Evolutionary conservation across 2,888 invertebrate species (phyloP).

Genomic region (Oxystoma pomonae): DNA sequence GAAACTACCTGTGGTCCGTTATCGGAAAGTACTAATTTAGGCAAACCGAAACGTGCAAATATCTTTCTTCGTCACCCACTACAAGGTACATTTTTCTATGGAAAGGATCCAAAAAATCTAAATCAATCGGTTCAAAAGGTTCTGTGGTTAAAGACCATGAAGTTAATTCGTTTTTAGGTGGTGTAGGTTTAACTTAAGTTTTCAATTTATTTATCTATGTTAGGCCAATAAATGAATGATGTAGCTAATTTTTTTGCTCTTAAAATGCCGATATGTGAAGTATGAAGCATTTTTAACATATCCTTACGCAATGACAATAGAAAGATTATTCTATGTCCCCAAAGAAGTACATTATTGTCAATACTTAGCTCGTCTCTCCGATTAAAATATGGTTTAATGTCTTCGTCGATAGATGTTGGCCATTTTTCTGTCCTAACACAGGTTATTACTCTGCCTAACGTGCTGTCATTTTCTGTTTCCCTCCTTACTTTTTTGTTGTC

Average conservation of each 20-base stretch:
- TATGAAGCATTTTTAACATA: constrained; percentile 24
- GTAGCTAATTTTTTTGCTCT: constrained; percentile 27
- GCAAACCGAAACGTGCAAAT: constrained; percentile 31
- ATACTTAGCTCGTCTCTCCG: constrained; percentile 11
- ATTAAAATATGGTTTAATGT: neutral
- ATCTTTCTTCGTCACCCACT: constrained; percentile 37
- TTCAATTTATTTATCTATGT: constrained; percentile 33
- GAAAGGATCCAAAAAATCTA: too few species aligned
- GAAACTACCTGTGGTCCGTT: neutral
- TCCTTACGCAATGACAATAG: constrained; percentile 13
- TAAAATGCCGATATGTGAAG: constrained; percentile 23
- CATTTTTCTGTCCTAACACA: neutral
- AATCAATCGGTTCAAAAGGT: too few species aligned
- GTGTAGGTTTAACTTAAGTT: constrained; percentile 26
- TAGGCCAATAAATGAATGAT: constrained; percentile 34
- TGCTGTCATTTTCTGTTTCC: neutral
- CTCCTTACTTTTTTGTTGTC: constrained; percentile 9
- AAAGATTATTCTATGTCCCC: constrained; percentile 19
- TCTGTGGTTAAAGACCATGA: constrained; percentile 30
- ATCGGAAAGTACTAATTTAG: constrained; percentile 27
- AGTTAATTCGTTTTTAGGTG: constrained; percentile 27
- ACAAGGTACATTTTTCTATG: constrained; percentile 25
- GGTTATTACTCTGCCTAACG: neutral
- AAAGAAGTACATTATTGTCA: constrained; percentile 17
- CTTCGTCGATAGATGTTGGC: neutral